Conservation (phyloP, 1,140 invertebrate species). For the Scaptodrosophila lebanonensis region DNA sequence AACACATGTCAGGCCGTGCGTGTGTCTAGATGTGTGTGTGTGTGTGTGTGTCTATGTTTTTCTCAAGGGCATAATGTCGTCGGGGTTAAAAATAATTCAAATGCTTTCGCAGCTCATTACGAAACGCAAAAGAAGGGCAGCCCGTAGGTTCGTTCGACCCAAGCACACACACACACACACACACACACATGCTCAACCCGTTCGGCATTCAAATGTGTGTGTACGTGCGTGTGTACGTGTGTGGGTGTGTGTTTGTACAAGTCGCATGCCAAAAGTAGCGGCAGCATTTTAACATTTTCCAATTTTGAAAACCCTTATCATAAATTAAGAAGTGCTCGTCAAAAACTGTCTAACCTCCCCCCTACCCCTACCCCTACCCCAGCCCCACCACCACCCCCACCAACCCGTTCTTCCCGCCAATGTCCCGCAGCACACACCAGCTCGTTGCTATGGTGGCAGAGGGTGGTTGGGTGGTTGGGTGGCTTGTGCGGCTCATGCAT, state of each 20-base stretch:
- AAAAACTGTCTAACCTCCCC: slow-evolving; percentile 66
- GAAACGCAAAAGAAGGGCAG: slow-evolving; percentile 31
- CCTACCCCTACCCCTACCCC: slow-evolving; percentile 5
- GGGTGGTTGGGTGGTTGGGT: slow-evolving; percentile 1
- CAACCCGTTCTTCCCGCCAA: too few species aligned
- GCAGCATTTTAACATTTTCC: slow-evolving; percentile 72
- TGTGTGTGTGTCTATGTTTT: slow-evolving; percentile 33
- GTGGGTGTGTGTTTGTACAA: not conserved
- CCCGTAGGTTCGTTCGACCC: slow-evolving; percentile 57
- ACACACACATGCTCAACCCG: slow-evolving; percentile 8
- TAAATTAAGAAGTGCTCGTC: slow-evolving; percentile 76
- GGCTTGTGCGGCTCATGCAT: slow-evolving; percentile 4
- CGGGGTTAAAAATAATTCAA: slow-evolving; percentile 76
- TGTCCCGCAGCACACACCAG: too few species aligned
- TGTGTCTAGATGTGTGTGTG: slow-evolving; percentile 7
- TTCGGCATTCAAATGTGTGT: not conserved
- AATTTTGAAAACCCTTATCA: slow-evolving; percentile 76
- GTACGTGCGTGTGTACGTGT: slow-evolving; percentile 16
- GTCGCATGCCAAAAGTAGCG: slow-evolving; percentile 23
- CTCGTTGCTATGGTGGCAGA: not conserved
- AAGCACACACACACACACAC: slow-evolving; percentile 35
- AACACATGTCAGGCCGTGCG: slow-evolving; percentile 11
- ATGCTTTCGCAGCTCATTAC: slow-evolving; percentile 75
- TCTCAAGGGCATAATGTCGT: slow-evolving; percentile 77
- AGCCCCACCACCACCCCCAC: too few species aligned